phyloP scores from a whole-genome alignment of 2,888 invertebrate genomes.

The Euclidia mi region DNA sequence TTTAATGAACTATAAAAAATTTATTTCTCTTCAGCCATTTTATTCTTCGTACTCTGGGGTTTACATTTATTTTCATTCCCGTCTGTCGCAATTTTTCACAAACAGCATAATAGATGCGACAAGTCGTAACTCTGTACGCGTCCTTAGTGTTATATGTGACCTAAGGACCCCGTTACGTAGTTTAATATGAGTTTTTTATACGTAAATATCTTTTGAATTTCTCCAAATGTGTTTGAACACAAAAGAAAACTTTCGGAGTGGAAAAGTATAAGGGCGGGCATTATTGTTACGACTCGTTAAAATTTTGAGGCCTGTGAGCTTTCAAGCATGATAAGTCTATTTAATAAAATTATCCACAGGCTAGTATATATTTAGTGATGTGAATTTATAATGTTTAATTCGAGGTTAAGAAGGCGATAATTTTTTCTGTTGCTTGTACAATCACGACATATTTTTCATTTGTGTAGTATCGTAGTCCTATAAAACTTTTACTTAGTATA shows the following conservation, averaged over 20 bases:
- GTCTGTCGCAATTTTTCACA: slow-evolving; percentile 6
- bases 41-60: neutral
- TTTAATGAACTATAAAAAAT: too few species aligned
- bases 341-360: neutral
- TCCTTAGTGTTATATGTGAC: slow-evolving; percentile 43
- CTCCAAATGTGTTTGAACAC: slow-evolving; percentile 49
- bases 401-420: too few species aligned
- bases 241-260: slow-evolving; percentile 54
- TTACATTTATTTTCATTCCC: slow-evolving; percentile 11
- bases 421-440: too few species aligned
- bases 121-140: slow-evolving; percentile 17
- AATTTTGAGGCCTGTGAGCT: slow-evolving; percentile 27
- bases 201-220: slow-evolving; percentile 58
- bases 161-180: slow-evolving; percentile 39
- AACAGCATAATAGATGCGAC: slow-evolving; percentile 9
- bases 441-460: too few species aligned
- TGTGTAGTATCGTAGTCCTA: too few species aligned
- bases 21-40: neutral
- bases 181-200: slow-evolving; percentile 59
- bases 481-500: too few species aligned
- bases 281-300: slow-evolving; percentile 38
- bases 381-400: too few species aligned
- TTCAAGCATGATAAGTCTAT: slow-evolving; percentile 14
- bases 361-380: too few species aligned
- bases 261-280: slow-evolving; percentile 44